Evolutionary conservation across 2,888 invertebrate genomes (phyloP).

Genomic region (Allacma fusca): DNA sequence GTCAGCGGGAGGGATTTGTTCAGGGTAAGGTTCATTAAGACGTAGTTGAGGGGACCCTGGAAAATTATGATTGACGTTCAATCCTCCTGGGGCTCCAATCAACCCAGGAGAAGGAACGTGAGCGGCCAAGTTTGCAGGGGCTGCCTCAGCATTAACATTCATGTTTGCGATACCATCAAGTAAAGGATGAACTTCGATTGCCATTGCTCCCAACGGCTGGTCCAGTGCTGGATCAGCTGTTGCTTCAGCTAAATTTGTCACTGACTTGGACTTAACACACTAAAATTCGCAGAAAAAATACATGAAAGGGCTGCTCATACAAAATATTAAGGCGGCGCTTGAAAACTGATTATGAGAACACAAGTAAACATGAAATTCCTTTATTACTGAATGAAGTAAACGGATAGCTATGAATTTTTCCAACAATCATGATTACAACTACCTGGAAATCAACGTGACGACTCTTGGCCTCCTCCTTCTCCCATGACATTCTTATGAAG

Average conservation of each 20-base stretch:
- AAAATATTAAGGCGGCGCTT: too few relatives aligned
- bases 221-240: slow-evolving; percentile 87
- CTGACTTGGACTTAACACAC: slow-evolving; percentile 97
- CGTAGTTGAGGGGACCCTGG: slow-evolving; percentile 57
- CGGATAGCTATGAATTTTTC: slow-evolving; percentile 9
- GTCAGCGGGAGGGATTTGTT: slow-evolving; percentile 51
- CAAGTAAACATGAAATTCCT: background rate
- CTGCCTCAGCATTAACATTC: slow-evolving; percentile 49
- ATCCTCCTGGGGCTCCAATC: slow-evolving; percentile 32
- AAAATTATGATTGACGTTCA: slow-evolving; percentile 38
- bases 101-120: slow-evolving; percentile 31
- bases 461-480: slow-evolving; percentile 98
- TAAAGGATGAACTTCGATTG: slow-evolving; percentile 53
- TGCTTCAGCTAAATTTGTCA: slow-evolving; percentile 91
- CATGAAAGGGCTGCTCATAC: background rate
- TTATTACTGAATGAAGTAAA: background rate
- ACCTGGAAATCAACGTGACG: slow-evolving; percentile 93
- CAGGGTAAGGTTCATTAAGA: slow-evolving; percentile 53
- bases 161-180: slow-evolving; percentile 51
- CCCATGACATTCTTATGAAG: slow-evolving; percentile 99
- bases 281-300: slow-evolving; percentile 67
- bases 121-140: slow-evolving; percentile 28
- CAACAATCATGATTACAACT: slow-evolving; percentile 38
- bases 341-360: background rate
- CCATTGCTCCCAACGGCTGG: slow-evolving; percentile 44